A percentile compares a stretch with the other conserved stretches of the same genome.
Conservation (phyloP, 2,113 vertebrate genomes). For the Synchiropus splendidus region DNA sequence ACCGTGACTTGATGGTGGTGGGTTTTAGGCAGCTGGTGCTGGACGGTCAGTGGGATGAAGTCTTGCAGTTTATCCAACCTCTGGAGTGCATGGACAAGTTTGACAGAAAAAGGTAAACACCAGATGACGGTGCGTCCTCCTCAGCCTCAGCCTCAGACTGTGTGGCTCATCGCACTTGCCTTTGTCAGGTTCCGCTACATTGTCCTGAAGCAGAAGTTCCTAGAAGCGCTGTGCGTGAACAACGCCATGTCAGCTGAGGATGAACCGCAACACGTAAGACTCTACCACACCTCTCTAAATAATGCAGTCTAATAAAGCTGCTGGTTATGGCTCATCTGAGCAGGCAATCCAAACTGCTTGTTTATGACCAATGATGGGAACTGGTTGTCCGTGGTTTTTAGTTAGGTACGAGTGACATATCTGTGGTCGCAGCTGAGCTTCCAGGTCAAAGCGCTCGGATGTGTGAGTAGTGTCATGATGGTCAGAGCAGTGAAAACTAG, state of each 20-base stretch:
- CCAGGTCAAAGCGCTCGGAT: too few relatives aligned
- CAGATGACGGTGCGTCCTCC: too few relatives aligned
- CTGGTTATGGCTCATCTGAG: too few relatives aligned
- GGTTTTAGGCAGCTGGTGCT: slow-evolving; percentile 83
- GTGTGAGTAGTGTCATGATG: too few relatives aligned
- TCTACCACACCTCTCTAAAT: not conserved
- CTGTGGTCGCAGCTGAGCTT: too few relatives aligned
- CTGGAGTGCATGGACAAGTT: slow-evolving; percentile 98
- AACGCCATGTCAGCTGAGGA: slow-evolving; percentile 94
- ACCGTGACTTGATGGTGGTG: not conserved
- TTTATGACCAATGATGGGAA: too few relatives aligned
- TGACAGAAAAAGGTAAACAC: slow-evolving; percentile 84
- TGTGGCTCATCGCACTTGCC: not conserved
- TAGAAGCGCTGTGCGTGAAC: slow-evolving; percentile 95
- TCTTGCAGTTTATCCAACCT: slow-evolving; percentile 97
- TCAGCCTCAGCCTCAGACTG: too few relatives aligned
- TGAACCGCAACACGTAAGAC: slow-evolving; percentile 89
- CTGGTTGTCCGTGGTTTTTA: too few relatives aligned
- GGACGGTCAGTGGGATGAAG: slow-evolving; percentile 97
- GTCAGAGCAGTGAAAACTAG: too few relatives aligned
- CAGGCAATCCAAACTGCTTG: too few relatives aligned
- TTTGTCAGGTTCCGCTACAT: slow-evolving; percentile 87
- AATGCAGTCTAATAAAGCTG: too few relatives aligned
- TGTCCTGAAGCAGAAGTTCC: slow-evolving; percentile 92
- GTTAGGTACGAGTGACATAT: too few relatives aligned